Evolutionary conservation across 1,140 invertebrate genomes (phyloP).

Genomic region (Kradibia gibbosae): DNA sequence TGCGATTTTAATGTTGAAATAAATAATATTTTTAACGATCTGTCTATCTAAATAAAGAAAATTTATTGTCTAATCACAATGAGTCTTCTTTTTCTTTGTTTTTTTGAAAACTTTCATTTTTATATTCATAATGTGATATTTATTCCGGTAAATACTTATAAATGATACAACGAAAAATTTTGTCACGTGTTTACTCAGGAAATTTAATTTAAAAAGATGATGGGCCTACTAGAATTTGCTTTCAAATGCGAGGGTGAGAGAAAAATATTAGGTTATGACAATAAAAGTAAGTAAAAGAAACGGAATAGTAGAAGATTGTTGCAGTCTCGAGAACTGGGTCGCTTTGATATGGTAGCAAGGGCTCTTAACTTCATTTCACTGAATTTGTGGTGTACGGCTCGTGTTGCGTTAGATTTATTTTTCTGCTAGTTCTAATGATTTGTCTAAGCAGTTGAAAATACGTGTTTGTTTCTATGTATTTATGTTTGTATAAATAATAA

Average conservation of each 20-base stretch:
- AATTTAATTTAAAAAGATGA: background rate
- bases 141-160: background rate
- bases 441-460: background rate
- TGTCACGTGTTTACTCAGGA: background rate
- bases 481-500: no score
- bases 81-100: background rate
- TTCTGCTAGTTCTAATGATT: background rate
- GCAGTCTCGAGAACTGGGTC: slow-evolving; percentile 5
- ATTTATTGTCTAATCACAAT: background rate
- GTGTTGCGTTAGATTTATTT: slow-evolving; percentile 10
- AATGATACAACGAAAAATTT: background rate
- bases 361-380: slow-evolving; percentile 11
- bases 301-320: slow-evolving; percentile 11
- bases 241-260: slow-evolving; percentile 13
- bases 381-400: background rate
- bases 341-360: background rate
- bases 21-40: no score
- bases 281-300: background rate
- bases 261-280: slow-evolving; percentile 18
- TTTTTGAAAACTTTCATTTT: background rate
- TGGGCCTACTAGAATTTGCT: slow-evolving; percentile 17
- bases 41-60: no score
- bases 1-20: no score
- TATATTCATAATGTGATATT: background rate
- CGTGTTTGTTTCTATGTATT: no score